phyloP scores from a whole-genome alignment of 2,797 vertebrate species.

The Pseudomugil tenellus region DNA sequence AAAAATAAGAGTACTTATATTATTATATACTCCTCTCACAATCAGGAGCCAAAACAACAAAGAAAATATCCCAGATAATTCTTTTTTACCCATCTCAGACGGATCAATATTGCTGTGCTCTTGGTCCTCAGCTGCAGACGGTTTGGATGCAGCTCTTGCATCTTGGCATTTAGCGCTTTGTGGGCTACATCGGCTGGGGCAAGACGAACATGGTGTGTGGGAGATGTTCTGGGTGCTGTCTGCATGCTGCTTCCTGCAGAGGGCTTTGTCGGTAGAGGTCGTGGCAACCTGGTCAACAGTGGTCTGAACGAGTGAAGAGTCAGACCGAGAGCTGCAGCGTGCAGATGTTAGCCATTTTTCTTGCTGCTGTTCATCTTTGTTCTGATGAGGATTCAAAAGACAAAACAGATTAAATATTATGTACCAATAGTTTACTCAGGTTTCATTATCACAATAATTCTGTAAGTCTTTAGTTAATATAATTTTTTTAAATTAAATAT shows the following conservation, averaged over 20 bases:
- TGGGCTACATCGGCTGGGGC: conserved; percentile 83
- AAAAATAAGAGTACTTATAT: background rate
- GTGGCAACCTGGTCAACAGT: conserved; percentile 73
- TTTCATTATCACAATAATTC: background rate
- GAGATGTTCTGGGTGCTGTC: conserved; percentile 61
- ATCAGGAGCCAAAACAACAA: background rate
- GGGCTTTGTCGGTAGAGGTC: conserved; percentile 85
- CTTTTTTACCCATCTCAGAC: conserved; percentile 43
- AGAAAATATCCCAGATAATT: background rate
- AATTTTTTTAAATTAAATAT: background rate
- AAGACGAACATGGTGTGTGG: conserved; percentile 79
- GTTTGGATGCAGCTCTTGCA: conserved; percentile 33
- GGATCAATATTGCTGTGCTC: conserved; percentile 33
- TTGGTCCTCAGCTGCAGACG: conserved; percentile 46
- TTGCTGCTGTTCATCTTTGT: conserved; percentile 36
- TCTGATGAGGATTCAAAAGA: conserved; percentile 36
- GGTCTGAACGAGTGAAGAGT: conserved; percentile 37
- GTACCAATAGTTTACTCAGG: background rate
- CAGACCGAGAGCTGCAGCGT: conserved; percentile 4
- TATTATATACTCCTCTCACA: background rate
- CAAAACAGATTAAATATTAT: conserved; percentile 2
- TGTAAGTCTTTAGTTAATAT: background rate
- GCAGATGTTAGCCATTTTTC: conserved; percentile 35
- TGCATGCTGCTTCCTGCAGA: conserved; percentile 76
- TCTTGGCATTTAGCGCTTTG: conserved; percentile 77